Percentiles rank a stretch among this genome's conserved stretches.
phyloP scores from a whole-genome alignment of 2,797 vertebrate genomes.

The Ctenopoma multispine region DNA sequence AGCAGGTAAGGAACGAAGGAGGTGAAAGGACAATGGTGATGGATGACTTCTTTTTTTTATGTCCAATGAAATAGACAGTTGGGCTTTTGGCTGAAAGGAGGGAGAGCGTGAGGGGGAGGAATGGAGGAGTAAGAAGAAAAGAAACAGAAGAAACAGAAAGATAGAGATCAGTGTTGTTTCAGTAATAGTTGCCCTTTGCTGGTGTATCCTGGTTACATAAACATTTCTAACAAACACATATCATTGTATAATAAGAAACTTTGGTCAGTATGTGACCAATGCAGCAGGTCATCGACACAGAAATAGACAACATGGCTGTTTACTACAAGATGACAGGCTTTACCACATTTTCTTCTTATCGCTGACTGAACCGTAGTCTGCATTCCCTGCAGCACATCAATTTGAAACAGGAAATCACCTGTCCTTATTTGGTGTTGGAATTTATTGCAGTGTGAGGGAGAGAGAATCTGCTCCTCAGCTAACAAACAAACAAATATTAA shows the following conservation, averaged over 20 bases:
- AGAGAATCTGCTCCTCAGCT: conserved; percentile 28
- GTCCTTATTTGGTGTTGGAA: conserved; percentile 32
- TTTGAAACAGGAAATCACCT: conserved; percentile 39
- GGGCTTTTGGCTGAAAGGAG: conserved; percentile 32
- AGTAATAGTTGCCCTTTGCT: conserved; percentile 46
- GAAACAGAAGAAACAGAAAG: conserved; percentile 18
- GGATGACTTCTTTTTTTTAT: conserved; percentile 62
- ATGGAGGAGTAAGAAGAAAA: conserved; percentile 27
- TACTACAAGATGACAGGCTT: conserved; percentile 64
- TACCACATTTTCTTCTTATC: conserved; percentile 60
- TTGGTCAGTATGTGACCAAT: conserved; percentile 31
- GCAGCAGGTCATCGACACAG: conserved; percentile 30
- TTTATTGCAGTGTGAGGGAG: conserved; percentile 2
- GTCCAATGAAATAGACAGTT: conserved; percentile 52
- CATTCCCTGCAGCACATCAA: conserved; percentile 49
- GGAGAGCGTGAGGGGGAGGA: conserved; percentile 14
- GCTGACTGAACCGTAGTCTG: conserved; percentile 25
- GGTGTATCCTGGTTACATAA: conserved; percentile 43
- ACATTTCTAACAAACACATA: conserved; percentile 59
- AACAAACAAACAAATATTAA: conserved; percentile 29
- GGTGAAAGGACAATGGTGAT: conserved; percentile 45
- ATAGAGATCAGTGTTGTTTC: conserved; percentile 52
- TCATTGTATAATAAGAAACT: conserved; percentile 14
- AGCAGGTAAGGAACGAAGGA: conserved; percentile 14
- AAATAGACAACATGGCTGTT: conserved; percentile 23